Evolutionary conservation across 2,888 invertebrate species (phyloP).

Genomic region (Meiosimyza platycephala): DNA sequence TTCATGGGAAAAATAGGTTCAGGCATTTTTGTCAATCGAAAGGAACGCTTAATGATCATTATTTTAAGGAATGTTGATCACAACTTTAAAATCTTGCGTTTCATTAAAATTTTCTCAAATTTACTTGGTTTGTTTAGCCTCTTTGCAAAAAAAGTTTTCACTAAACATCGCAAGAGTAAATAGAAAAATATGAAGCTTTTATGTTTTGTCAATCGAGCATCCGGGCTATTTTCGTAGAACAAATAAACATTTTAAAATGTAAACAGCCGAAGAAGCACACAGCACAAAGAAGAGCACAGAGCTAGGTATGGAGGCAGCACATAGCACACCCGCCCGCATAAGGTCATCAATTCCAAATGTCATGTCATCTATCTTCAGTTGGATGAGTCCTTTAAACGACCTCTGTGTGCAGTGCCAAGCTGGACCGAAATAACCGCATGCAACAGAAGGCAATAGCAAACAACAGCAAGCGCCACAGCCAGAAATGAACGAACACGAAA

Average conservation of each 20-base stretch:
- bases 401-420: slow-evolving; percentile 50
- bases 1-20: too few species aligned
- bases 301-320: not conserved
- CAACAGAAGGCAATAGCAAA: slow-evolving; percentile 23
- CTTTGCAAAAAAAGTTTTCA: too few species aligned
- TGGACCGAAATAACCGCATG: slow-evolving; percentile 37
- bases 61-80: too few species aligned
- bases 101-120: too few species aligned
- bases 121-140: too few species aligned
- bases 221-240: too few species aligned
- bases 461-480: slow-evolving; percentile 18
- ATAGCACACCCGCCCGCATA: slow-evolving; percentile 38
- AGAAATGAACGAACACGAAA: slow-evolving; percentile 43
- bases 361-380: slow-evolving; percentile 59
- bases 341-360: slow-evolving; percentile 63
- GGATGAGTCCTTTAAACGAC: slow-evolving; percentile 59
- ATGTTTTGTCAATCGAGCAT: too few species aligned
- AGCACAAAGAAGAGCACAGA: not conserved
- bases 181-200: too few species aligned
- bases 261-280: slow-evolving; percentile 41
- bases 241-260: slow-evolving; percentile 42
- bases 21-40: too few species aligned
- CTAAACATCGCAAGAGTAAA: too few species aligned
- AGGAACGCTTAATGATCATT: too few species aligned
- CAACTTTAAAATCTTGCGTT: too few species aligned